Evolutionary conservation across 2,797 vertebrate species (phyloP), one percentile per base, ranked within the genome.

Genomic region (Protosalanx chinensis): DNA sequence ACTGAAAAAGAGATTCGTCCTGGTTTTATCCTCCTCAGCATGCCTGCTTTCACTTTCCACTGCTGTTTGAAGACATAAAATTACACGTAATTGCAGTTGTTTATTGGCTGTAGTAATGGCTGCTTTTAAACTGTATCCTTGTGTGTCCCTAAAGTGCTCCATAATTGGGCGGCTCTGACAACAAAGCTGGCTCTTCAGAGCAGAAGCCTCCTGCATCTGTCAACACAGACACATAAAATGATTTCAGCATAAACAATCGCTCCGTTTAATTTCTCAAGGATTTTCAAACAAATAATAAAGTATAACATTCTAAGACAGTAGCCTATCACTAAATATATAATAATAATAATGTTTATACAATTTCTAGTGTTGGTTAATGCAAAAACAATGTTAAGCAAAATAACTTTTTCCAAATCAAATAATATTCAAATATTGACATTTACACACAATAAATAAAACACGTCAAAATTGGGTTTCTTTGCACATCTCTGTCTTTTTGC

Each of bases 31-130:
- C 41, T 46, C 13, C 20, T 49, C 35, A 69, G 74, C 71, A 65
- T 75, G 75, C 80, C 60, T 79, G 76, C 84, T 86, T 88, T 88
- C 84, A 84, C 70, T 72, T 75, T 85, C 74, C 80, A 71, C 75
- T 64, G 63, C 73, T 80, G 75, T 71, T 76, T 67, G 70, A 81
- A 84, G 83, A 80, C 80, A 82, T 81, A 76, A 83, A 87, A 91
- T 91, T 80, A 85, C 72, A 75, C 80, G 82, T 89, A 87, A 92
- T 88, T 88, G 85, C 82, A 76, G 76, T 85, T 81, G 84, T 85
- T 88, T 87, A 86, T 84, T 86, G 81, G 80, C 83, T 85, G 85
- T 79, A 77, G 87, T 89, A 87, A 91, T 90, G 81, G 86, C 59
- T 51, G 82, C 80, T 84, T 88, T 91, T 87, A 88, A 84, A 85